phyloP scores from a whole-genome alignment of 2,888 invertebrate genomes.

The Trichogramma dendrolimi region DNA sequence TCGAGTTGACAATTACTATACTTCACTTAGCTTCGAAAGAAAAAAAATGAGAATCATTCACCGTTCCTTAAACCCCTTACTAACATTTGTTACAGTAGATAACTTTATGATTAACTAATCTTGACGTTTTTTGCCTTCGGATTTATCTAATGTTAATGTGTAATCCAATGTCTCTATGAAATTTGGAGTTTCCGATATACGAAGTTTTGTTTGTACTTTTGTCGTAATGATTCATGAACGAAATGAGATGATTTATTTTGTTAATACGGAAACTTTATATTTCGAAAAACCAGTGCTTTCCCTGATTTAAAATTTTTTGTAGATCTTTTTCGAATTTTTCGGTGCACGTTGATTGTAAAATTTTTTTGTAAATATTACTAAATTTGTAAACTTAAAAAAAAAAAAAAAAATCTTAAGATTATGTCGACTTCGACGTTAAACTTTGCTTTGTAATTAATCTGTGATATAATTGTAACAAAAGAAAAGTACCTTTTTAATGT shows the following conservation, averaged over 20 bases:
- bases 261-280: conserved; percentile 15
- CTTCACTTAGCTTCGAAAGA: not conserved
- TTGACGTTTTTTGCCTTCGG: too few relatives aligned
- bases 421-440: too few relatives aligned
- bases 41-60: conserved; percentile 1
- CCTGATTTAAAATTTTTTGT: conserved; percentile 12
- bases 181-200: conserved; percentile 12
- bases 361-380: conserved; percentile 8
- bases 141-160: not conserved
- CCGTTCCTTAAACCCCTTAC: conserved; percentile 28
- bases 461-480: too few relatives aligned
- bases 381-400: too few relatives aligned
- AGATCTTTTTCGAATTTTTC: conserved; percentile 24
- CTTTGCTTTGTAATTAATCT: too few relatives aligned
- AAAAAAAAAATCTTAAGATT: too few relatives aligned
- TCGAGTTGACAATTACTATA: conserved; percentile 48
- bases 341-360: conserved; percentile 23
- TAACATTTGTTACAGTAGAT: conserved; percentile 6
- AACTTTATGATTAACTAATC: too few relatives aligned
- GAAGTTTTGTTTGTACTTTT: conserved; percentile 2
- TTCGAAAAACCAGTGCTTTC: conserved; percentile 7
- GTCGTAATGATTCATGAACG: not conserved
- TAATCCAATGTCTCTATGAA: conserved; percentile 10
- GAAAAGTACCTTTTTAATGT: too few relatives aligned
- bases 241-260: not conserved